Evolutionary conservation across 2,797 vertebrate species (phyloP).

Genomic region (Myoxocephalus aenaeus): DNA sequence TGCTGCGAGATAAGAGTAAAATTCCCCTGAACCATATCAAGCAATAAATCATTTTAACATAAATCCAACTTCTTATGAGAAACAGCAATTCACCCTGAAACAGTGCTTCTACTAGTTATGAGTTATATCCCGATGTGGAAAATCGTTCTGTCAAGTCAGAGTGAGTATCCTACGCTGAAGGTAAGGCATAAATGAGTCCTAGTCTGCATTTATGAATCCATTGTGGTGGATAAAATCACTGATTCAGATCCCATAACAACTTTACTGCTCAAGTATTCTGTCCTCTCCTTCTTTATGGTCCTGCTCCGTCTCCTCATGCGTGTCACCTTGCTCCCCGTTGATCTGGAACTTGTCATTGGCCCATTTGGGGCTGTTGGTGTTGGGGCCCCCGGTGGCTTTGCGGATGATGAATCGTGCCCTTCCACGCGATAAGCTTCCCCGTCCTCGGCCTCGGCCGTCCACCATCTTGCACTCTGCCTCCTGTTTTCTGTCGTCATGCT

Average conservation of each 20-base stretch:
- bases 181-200: constrained; percentile 16
- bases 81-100: constrained; percentile 49
- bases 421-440: constrained; percentile 86
- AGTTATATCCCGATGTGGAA: constrained; percentile 34
- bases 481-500: constrained; percentile 93
- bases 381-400: constrained; percentile 78
- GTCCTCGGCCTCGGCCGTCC: constrained; percentile 85
- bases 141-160: constrained; percentile 31
- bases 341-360: constrained; percentile 92
- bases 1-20: constrained; percentile 9
- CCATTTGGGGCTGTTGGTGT: constrained; percentile 89
- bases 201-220: constrained; percentile 43
- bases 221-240: constrained; percentile 31
- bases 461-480: constrained; percentile 89
- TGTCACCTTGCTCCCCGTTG: constrained; percentile 85
- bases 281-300: constrained; percentile 88
- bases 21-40: constrained; percentile 21
- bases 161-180: constrained; percentile 10
- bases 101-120: constrained; percentile 59
- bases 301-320: constrained; percentile 84
- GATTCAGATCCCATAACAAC: constrained; percentile 17
- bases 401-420: constrained; percentile 94
- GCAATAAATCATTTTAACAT: constrained; percentile 1
- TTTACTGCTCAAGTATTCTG: constrained; percentile 80
- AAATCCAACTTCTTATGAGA: constrained; percentile 23